phyloP scores from a whole-genome alignment of 2,797 vertebrate genomes.

The Myotis pilosus region DNA sequence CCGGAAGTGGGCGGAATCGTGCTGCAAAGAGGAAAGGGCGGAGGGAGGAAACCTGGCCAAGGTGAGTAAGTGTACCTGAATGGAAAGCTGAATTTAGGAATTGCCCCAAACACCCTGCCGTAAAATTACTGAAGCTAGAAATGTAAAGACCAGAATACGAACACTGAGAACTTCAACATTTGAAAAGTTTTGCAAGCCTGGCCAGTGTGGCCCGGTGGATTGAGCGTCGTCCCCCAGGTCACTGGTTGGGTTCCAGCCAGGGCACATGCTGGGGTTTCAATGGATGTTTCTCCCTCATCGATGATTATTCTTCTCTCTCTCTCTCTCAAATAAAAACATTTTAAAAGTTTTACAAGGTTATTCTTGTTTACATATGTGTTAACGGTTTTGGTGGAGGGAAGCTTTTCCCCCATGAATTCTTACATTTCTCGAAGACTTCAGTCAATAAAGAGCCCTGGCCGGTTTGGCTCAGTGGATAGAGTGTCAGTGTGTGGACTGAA shows the following conservation, averaged over 20 bases:
- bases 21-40: rapidly evolving
- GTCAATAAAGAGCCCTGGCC: no score
- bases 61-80: rapidly evolving
- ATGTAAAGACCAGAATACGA: no score
- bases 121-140: neutral
- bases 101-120: rapidly evolving
- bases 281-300: no score
- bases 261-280: no score
- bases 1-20: conserved; percentile 25
- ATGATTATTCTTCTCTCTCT: no score
- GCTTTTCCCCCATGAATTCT: neutral
- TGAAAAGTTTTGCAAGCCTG: neutral
- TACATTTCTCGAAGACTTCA: neutral
- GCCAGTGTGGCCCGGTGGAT: no score
- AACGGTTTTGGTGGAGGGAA: neutral
- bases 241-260: no score
- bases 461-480: no score
- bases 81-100: rapidly evolving
- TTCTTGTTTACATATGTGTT: neutral
- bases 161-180: neutral
- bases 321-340: no score
- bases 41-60: rapidly evolving
- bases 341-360: neutral
- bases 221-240: no score
- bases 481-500: no score